A percentile compares a stretch with the other conserved stretches of the same genome.
These are phyloP conservation scores for Cyanocitta stelleri DNA, from an alignment of 2,113 vertebrate genomes.

Conservation along the genomic window DNA sequence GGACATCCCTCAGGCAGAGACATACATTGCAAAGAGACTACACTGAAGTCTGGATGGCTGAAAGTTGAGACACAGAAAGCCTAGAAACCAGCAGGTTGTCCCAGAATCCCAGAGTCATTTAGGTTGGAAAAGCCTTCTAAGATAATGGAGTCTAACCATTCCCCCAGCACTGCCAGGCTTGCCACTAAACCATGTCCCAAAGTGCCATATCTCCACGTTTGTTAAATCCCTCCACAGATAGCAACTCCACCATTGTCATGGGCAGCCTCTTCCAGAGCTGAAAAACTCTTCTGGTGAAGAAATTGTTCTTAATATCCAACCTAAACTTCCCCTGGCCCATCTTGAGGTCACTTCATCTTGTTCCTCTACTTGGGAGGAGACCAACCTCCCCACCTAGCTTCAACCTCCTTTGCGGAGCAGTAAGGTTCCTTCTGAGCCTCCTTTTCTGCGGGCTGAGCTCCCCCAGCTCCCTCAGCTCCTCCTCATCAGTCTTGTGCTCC, in stretches of 20 bases:
- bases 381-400: neutral
- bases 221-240: neutral
- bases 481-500: neutral
- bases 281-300: neutral
- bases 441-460: neutral
- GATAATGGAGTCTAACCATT: neutral
- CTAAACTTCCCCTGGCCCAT: neutral
- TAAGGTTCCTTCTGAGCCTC: neutral
- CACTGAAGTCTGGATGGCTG: neutral
- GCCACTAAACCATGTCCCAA: neutral
- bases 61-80: neutral
- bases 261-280: neutral
- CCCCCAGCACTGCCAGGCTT: neutral
- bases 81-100: neutral
- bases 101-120: neutral
- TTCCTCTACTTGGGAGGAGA: neutral
- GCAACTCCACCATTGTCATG: accelerated
- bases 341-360: neutral
- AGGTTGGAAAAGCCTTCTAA: neutral
- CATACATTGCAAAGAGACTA: neutral
- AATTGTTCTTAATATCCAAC: neutral
- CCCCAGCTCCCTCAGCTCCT: neutral
- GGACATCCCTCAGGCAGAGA: neutral
- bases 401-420: neutral
- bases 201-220: neutral